Percentiles rank a stretch among this genome's conserved stretches.
phyloP scores from a whole-genome alignment of 2,797 vertebrate species.

The Danio kyathit region DNA sequence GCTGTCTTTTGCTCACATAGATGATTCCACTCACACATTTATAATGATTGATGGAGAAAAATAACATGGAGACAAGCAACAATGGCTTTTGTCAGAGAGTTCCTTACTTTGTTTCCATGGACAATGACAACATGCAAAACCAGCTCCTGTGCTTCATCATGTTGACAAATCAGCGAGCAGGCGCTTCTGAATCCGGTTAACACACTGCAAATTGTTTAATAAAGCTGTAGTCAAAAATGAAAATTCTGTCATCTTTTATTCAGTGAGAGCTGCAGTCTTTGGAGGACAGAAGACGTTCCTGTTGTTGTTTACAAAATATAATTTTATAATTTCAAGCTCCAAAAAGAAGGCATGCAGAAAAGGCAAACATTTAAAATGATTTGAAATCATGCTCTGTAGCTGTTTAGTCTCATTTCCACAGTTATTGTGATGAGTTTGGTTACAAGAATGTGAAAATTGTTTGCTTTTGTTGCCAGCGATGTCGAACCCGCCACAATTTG shows the following conservation, averaged over 20 bases:
- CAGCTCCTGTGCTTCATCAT: background rate
- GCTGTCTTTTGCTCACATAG: background rate
- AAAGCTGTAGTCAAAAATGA: background rate
- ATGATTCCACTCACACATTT: background rate
- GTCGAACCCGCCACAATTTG: background rate
- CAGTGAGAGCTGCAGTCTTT: background rate
- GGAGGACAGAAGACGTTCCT: no score
- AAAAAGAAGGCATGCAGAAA: background rate
- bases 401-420: background rate
- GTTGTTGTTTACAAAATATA: background rate
- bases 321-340: background rate
- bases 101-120: slow-evolving; percentile 2
- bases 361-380: background rate
- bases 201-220: background rate
- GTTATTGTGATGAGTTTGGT: background rate
- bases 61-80: background rate
- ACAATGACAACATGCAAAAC: slow-evolving; percentile 12
- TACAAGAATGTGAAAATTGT: background rate
- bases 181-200: background rate
- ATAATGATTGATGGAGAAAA: slow-evolving; percentile 3
- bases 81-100: background rate
- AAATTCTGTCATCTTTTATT: background rate
- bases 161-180: background rate
- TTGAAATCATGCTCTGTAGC: background rate
- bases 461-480: background rate